These are phyloP conservation scores for Macrophya alboannulata DNA, from an alignment of 2,888 invertebrate genomes.

Conservation along the genomic window DNA sequence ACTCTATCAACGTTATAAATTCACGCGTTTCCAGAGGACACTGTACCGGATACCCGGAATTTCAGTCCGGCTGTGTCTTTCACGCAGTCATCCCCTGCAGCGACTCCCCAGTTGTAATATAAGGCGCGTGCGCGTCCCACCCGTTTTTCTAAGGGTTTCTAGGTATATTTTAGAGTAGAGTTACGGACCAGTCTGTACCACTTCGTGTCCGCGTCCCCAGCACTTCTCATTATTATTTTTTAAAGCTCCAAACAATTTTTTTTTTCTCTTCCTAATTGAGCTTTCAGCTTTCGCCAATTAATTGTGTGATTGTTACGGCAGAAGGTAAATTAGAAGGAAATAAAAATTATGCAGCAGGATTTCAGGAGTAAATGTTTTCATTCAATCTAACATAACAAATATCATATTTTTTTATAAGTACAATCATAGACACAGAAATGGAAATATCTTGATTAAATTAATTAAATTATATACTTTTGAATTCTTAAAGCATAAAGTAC, in stretches of 20 bases:
- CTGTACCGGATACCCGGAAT: constrained; percentile 30
- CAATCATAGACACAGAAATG: too few species aligned
- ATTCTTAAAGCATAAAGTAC: too few species aligned
- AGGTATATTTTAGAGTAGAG: neutral
- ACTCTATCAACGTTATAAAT: constrained; percentile 17
- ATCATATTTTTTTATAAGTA: too few species aligned
- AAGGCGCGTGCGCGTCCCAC: constrained; percentile 50
- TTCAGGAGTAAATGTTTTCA: neutral
- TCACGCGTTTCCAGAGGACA: constrained; percentile 32
- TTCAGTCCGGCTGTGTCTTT: constrained; percentile 31
- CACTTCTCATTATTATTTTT: neutral
- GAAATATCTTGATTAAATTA: too few species aligned
- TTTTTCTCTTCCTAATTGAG: neutral
- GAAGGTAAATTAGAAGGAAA: neutral
- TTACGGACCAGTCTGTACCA: constrained; percentile 17
- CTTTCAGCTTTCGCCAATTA: neutral
- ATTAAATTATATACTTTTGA: too few species aligned
- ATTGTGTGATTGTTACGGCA: neutral
- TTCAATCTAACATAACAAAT: neutral
- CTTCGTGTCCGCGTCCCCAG: neutral
- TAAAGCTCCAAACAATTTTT: neutral
- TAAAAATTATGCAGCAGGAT: neutral
- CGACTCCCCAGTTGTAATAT: neutral
- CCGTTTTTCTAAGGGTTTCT: constrained; percentile 31
- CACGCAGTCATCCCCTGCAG: constrained; percentile 40